A percentile compares a stretch with the other conserved stretches of the same genome.
These are phyloP conservation scores for Cydia splendana DNA, from an alignment of 1,140 invertebrate species.

Conservation along the genomic window DNA sequence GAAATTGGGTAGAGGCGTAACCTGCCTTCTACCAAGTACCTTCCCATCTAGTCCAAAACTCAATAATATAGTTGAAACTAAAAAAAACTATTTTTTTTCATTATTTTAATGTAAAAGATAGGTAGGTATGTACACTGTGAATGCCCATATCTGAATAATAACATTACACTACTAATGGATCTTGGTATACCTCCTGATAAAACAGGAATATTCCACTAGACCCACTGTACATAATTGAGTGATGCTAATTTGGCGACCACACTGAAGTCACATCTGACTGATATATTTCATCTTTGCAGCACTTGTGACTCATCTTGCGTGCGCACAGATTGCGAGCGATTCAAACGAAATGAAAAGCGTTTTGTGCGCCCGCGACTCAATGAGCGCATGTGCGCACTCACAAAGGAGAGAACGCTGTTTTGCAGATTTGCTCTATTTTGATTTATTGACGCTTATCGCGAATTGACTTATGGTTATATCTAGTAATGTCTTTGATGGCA, in stretches of 20 bases:
- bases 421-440: slow-evolving; percentile 59
- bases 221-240: not conserved
- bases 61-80: too few relatives aligned
- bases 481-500: not conserved
- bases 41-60: too few relatives aligned
- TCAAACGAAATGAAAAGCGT: slow-evolving; percentile 77
- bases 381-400: slow-evolving; percentile 65
- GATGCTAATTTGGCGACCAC: not conserved
- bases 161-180: too few relatives aligned
- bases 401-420: slow-evolving; percentile 65
- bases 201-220: too few relatives aligned
- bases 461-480: slow-evolving; percentile 41
- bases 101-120: too few relatives aligned
- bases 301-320: slow-evolving; percentile 69
- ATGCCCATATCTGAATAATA: too few relatives aligned
- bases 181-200: too few relatives aligned
- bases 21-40: not conserved
- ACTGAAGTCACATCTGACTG: slow-evolving; percentile 34
- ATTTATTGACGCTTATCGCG: slow-evolving; percentile 51
- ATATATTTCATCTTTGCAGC: slow-evolving; percentile 43
- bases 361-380: slow-evolving; percentile 64
- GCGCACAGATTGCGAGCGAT: slow-evolving; percentile 67
- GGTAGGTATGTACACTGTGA: too few relatives aligned
- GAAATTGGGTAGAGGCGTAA: slow-evolving; percentile 17
- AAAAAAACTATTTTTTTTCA: too few relatives aligned